A percentile compares a stretch with the other conserved stretches of the same genome.
phyloP scores from a whole-genome alignment of 2,888 invertebrate species.

The Drosophila bunnanda region DNA sequence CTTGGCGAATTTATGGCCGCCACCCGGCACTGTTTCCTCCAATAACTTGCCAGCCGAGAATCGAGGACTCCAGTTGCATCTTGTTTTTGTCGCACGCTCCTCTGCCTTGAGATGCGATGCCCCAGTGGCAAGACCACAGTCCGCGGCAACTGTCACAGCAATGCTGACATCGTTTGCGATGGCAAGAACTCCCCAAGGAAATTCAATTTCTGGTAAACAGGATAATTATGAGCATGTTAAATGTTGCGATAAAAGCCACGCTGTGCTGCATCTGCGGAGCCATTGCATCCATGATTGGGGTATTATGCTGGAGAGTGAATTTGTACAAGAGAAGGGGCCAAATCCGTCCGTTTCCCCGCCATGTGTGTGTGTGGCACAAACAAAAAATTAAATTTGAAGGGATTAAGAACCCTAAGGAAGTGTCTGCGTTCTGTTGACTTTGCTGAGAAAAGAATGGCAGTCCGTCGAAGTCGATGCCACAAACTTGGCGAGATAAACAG shows the following conservation, averaged over 20 bases:
- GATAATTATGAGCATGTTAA: conserved; percentile 81
- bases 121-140: conserved; percentile 50
- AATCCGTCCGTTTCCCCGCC: conserved; percentile 44
- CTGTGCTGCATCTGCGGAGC: conserved; percentile 66
- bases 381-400: conserved; percentile 72
- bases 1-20: conserved; percentile 76
- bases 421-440: conserved; percentile 51
- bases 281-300: conserved; percentile 73
- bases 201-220: conserved; percentile 81
- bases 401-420: conserved; percentile 64
- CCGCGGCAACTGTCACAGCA: conserved; percentile 67
- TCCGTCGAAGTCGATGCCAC: conserved; percentile 25
- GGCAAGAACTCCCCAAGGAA: conserved; percentile 66
- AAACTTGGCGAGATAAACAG: conserved; percentile 45
- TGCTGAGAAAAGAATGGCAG: conserved; percentile 23
- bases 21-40: conserved; percentile 21
- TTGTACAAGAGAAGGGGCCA: conserved; percentile 15
- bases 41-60: conserved; percentile 12
- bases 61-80: conserved; percentile 51
- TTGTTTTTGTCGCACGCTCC: conserved; percentile 48
- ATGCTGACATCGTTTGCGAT: conserved; percentile 65
- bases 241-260: conserved; percentile 81
- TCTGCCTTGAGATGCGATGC: conserved; percentile 41
- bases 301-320: conserved; percentile 74
- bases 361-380: conserved; percentile 56